Conservation (phyloP, 2,113 vertebrate genomes). For the Corythoichthys intestinalis region DNA sequence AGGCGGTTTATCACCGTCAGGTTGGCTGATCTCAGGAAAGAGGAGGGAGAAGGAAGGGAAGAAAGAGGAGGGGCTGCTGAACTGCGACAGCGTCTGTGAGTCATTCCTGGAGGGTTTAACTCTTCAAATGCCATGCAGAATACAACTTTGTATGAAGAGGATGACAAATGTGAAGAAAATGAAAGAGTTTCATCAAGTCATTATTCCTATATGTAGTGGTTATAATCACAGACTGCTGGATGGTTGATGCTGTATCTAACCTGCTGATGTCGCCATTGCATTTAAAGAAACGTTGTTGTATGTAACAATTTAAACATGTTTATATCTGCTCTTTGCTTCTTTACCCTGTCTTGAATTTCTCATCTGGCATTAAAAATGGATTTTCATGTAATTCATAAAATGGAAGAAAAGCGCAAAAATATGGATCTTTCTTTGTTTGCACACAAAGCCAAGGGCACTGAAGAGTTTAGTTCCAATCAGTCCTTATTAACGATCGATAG, state of each 20-base stretch:
- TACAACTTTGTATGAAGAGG: background rate
- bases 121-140: conserved; percentile 29
- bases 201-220: no score
- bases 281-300: no score
- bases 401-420: background rate
- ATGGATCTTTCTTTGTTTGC: background rate
- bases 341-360: background rate
- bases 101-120: conserved; percentile 74
- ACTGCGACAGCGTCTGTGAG: conserved; percentile 72
- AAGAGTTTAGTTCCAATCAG: background rate
- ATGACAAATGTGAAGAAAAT: background rate
- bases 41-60: background rate
- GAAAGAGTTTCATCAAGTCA: background rate
- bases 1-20: conserved; percentile 46
- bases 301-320: no score
- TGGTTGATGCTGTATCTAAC: no score
- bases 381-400: background rate
- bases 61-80: conserved; percentile 18
- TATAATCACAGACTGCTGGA: background rate
- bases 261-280: no score
- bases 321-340: no score
- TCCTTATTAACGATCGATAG: background rate
- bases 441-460: background rate
- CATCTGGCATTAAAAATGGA: background rate
- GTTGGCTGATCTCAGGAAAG: conserved; percentile 21